A percentile compares a stretch with the other conserved stretches of the same genome.
Evolutionary conservation across 2,113 vertebrate genomes (phyloP).

Genomic region (Microcebus ravelobensis): DNA sequence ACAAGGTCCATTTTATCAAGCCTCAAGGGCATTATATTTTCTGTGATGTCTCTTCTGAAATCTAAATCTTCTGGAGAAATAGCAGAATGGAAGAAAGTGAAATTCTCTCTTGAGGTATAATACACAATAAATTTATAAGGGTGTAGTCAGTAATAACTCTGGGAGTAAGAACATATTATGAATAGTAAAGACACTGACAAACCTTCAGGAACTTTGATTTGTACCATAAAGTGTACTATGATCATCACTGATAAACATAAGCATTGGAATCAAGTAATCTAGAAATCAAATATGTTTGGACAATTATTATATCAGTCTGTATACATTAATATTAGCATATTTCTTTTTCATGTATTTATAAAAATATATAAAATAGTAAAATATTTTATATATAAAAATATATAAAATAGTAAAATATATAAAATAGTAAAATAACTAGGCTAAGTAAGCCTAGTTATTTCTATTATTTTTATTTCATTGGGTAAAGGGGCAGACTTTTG

Average conservation of each 20-base stretch:
- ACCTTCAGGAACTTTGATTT: not conserved
- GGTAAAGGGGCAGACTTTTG: not conserved
- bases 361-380: not conserved
- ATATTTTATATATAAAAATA: not conserved
- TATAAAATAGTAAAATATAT: not conserved
- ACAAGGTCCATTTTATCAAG: not conserved
- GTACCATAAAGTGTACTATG: not conserved
- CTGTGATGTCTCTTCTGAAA: not conserved
- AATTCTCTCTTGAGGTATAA: not conserved
- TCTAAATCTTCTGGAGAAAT: not conserved
- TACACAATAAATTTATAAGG: not conserved
- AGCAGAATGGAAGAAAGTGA: not conserved
- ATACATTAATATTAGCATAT: not conserved
- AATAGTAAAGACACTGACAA: not conserved
- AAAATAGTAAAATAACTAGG: too few species aligned
- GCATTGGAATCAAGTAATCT: not conserved
- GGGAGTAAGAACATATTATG: not conserved
- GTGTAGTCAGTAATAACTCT: not conserved
- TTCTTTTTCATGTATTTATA: not conserved
- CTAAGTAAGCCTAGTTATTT: not conserved
- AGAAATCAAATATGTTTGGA: not conserved
- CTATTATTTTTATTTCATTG: not conserved
- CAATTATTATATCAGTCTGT: not conserved
- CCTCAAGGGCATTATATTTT: not conserved
- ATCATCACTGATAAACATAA: not conserved